phyloP scores from a whole-genome alignment of 2,888 invertebrate genomes.

The Eupithecia subumbrata region DNA sequence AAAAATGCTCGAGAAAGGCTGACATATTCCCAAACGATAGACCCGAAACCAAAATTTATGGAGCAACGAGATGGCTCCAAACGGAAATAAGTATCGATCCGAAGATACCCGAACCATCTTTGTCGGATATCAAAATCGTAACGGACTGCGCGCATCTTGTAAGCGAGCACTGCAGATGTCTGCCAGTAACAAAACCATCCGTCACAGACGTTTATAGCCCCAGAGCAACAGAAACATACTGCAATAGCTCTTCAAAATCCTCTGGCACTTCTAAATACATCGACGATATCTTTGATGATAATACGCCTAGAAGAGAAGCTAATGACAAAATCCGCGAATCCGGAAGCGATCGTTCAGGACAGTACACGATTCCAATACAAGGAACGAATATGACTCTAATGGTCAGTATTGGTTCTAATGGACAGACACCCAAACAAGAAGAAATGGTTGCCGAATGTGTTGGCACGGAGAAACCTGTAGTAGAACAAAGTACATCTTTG shows the following conservation, averaged over 20 bases:
- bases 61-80: conserved; percentile 70
- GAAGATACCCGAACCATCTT: conserved; percentile 68
- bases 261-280: conserved; percentile 38
- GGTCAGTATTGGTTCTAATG: conserved; percentile 56
- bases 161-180: conserved; percentile 56
- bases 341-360: conserved; percentile 47
- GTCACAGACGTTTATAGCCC: conserved; percentile 35
- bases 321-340: conserved; percentile 11
- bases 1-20: conserved; percentile 21
- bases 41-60: conserved; percentile 46
- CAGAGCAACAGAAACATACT: conserved; percentile 5
- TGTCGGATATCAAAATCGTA: conserved; percentile 69
- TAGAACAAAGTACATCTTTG: conserved; percentile 61
- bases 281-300: conserved; percentile 23
- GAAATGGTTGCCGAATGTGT: conserved; percentile 46
- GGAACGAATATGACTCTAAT: conserved; percentile 77
- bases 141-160: conserved; percentile 60
- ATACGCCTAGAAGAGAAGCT: conserved; percentile 21
- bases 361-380: conserved; percentile 70
- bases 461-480: conserved; percentile 52
- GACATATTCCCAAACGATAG: not conserved
- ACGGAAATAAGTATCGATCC: conserved; percentile 78
- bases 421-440: conserved; percentile 32
- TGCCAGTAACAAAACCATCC: conserved; percentile 43
- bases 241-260: conserved; percentile 33